phyloP scores from a whole-genome alignment of 2,888 invertebrate genomes.

The Creontiades dilutus region DNA sequence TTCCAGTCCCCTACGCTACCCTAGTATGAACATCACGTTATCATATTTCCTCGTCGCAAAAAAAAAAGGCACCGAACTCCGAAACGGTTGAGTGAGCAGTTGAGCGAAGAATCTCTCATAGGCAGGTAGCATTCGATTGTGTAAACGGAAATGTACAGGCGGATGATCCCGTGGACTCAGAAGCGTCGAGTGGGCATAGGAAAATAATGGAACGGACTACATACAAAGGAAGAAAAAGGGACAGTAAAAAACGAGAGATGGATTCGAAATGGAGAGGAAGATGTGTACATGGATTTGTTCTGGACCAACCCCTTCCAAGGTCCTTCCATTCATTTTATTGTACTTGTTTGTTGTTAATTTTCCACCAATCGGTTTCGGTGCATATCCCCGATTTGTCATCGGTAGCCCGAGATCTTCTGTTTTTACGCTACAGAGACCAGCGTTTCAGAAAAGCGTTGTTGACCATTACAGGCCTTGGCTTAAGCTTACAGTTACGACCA shows the following conservation, averaged over 20 bases:
- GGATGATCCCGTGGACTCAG: slow-evolving; percentile 1
- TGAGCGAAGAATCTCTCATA: background rate
- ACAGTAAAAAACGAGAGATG: slow-evolving; percentile 11
- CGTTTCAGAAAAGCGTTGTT: background rate
- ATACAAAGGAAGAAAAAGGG: slow-evolving; percentile 32
- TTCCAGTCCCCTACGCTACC: too few relatives aligned
- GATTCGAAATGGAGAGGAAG: slow-evolving; percentile 49
- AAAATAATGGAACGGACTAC: slow-evolving; percentile 24
- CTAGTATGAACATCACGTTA: too few relatives aligned
- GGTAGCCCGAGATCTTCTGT: slow-evolving; percentile 7
- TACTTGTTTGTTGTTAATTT: slow-evolving; percentile 61
- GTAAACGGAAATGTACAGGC: slow-evolving; percentile 42
- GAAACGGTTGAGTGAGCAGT: slow-evolving; percentile 39
- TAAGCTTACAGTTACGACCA: background rate
- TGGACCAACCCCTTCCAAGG: slow-evolving; percentile 51
- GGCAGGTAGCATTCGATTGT: slow-evolving; percentile 40
- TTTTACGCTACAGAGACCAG: background rate
- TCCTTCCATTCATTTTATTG: slow-evolving; percentile 55
- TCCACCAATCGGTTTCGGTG: slow-evolving; percentile 54
- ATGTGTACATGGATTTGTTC: slow-evolving; percentile 55
- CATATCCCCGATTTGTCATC: slow-evolving; percentile 33
- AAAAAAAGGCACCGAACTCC: background rate
- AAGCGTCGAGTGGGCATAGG: background rate
- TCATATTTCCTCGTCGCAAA: background rate
- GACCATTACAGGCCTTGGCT: background rate